These are phyloP conservation scores for Helicorthomorpha holstii DNA, from an alignment of 1,140 invertebrate genomes.

Conservation along the genomic window DNA sequence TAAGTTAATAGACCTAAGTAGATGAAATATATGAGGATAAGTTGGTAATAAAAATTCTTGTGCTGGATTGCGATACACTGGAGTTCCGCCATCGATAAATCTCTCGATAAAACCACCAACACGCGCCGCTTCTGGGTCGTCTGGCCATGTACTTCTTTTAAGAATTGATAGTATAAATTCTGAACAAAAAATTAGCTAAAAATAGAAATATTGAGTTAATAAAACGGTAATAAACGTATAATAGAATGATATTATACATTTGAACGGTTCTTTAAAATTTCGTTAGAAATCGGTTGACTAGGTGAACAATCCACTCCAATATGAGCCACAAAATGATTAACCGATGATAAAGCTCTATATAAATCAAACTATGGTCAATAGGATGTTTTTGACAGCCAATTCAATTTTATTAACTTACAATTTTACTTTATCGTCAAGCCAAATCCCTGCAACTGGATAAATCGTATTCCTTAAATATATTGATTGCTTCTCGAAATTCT, in stretches of 20 bases:
- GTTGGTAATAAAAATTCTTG: slow-evolving; percentile 58
- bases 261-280: too few species aligned
- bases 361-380: too few species aligned
- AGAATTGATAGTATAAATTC: slow-evolving; percentile 60
- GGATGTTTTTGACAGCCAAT: too few species aligned
- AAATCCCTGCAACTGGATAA: slow-evolving; percentile 32
- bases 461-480: slow-evolving; percentile 63
- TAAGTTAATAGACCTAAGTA: slow-evolving; percentile 28
- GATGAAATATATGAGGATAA: slow-evolving; percentile 51
- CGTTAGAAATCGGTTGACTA: slow-evolving; percentile 38
- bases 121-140: slow-evolving; percentile 49
- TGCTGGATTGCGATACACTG: slow-evolving; percentile 66
- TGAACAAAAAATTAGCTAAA: slow-evolving; percentile 44
- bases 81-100: slow-evolving; percentile 51
- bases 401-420: slow-evolving; percentile 22
- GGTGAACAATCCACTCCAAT: slow-evolving; percentile 55
- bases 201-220: too few species aligned
- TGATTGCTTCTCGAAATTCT: slow-evolving; percentile 68
- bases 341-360: slow-evolving; percentile 29
- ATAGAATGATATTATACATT: too few species aligned
- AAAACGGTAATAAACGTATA: too few species aligned
- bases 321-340: slow-evolving; percentile 49
- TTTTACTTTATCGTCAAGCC: slow-evolving; percentile 21
- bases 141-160: slow-evolving; percentile 63
- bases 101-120: slow-evolving; percentile 60